A percentile compares a stretch with the other conserved stretches of the same genome.
These are phyloP conservation scores for Corythornis cristatus DNA, from an alignment of 2,113 vertebrate genomes.

Conservation along the genomic window DNA sequence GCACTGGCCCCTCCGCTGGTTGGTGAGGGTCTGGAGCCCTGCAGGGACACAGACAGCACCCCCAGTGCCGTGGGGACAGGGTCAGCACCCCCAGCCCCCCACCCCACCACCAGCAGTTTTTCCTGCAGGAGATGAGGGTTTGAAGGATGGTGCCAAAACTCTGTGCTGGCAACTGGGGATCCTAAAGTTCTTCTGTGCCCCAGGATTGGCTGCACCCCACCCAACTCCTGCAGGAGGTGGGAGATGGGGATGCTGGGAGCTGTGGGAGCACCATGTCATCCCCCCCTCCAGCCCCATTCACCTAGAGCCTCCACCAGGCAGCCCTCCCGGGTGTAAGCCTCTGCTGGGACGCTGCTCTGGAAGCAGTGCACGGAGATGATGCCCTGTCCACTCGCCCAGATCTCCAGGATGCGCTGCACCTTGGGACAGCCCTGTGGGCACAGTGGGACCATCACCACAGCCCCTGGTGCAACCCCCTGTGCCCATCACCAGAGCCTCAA, in stretches of 20 bases:
- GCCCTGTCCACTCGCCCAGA: conserved; percentile 83
- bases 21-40: conserved; percentile 79
- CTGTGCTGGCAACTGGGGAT: fast-evolving
- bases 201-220: not conserved
- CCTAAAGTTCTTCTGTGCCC: fast-evolving
- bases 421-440: conserved; percentile 77
- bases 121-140: fast-evolving
- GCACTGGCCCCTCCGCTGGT: conserved; percentile 87
- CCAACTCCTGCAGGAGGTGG: fast-evolving
- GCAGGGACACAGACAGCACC: not conserved
- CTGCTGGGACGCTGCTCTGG: conserved; percentile 86
- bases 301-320: conserved; percentile 91
- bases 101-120: not conserved
- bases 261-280: not conserved
- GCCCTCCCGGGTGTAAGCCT: conserved; percentile 89
- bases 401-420: conserved; percentile 87
- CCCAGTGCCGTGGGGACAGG: not conserved
- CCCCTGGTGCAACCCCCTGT: not conserved
- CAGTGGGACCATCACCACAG: not conserved
- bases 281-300: conserved; percentile 24
- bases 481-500: no score
- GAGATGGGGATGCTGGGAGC: not conserved
- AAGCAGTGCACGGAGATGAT: conserved; percentile 92
- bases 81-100: not conserved
- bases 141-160: not conserved